Evolutionary conservation across 2,113 vertebrate genomes (phyloP).

Genomic region (Fukomys damarensis): DNA sequence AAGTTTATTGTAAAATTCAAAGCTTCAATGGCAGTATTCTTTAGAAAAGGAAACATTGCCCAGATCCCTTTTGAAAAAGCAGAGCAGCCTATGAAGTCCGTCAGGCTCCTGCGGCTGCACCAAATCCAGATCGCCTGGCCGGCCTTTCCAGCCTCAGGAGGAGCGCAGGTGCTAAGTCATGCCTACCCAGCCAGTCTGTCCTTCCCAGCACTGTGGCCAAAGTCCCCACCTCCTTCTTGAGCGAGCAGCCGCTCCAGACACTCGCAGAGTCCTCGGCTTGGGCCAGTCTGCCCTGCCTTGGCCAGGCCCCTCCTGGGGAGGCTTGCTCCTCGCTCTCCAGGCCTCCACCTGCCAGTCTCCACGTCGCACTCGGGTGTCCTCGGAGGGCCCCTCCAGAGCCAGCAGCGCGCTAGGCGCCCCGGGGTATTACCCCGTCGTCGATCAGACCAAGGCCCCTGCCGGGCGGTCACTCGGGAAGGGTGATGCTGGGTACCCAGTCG

Average conservation of each 20-base stretch:
- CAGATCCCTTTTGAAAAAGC: constrained; percentile 76
- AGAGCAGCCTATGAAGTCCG: constrained; percentile 66
- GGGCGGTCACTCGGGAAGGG: constrained; percentile 91
- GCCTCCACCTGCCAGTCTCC: constrained; percentile 86
- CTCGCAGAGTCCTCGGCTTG: constrained; percentile 82
- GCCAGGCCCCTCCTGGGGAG: constrained; percentile 74
- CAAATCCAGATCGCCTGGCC: constrained; percentile 64
- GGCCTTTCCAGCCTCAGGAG: constrained; percentile 60
- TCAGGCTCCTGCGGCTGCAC: constrained; percentile 22
- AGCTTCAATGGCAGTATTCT: constrained; percentile 81
- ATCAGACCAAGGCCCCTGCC: constrained; percentile 85
- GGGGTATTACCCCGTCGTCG: constrained; percentile 87
- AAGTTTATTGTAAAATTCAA: constrained; percentile 86
- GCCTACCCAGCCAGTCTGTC: constrained; percentile 58
- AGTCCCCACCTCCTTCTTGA: constrained; percentile 61
- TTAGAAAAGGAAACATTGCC: constrained; percentile 78
- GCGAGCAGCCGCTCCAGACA: constrained; percentile 72
- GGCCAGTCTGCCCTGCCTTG: constrained; percentile 62
- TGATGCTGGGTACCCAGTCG: constrained; percentile 96
- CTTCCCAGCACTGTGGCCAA: constrained; percentile 48
- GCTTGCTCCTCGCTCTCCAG: constrained; percentile 81
- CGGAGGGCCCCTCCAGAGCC: constrained; percentile 90
- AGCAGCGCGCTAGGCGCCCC: constrained; percentile 86
- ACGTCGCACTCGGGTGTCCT: constrained; percentile 87
- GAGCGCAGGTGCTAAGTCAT: constrained; percentile 72